Evolutionary conservation across 2,113 vertebrate genomes (phyloP).

Genomic region (Bostrychus sinensis): DNA sequence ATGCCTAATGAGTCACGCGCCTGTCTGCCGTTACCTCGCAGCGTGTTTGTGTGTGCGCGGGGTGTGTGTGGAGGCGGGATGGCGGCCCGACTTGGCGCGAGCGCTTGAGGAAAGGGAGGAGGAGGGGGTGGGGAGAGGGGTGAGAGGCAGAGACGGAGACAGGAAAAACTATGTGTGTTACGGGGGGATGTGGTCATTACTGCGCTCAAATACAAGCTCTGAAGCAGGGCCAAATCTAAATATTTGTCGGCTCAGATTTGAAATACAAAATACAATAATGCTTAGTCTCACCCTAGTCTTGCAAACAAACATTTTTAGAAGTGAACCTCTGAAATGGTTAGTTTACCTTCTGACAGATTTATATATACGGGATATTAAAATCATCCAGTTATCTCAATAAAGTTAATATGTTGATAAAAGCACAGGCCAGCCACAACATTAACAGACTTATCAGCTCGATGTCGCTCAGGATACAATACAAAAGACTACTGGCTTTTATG

Average conservation of each 20-base stretch:
- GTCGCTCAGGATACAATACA: conserved; percentile 11
- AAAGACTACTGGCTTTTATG: background rate
- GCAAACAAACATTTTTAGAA: conserved; percentile 42
- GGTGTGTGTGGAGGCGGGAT: conserved; percentile 64
- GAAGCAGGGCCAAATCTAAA: conserved; percentile 65
- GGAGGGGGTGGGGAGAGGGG: conserved; percentile 46
- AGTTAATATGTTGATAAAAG: conserved; percentile 13
- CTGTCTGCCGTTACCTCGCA: conserved; percentile 84
- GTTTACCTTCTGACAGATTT: background rate
- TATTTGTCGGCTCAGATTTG: conserved; percentile 42
- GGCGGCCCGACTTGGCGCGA: conserved; percentile 77
- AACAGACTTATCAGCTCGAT: conserved; percentile 24
- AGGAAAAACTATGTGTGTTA: conserved; percentile 24
- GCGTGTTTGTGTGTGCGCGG: conserved; percentile 65
- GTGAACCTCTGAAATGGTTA: conserved; percentile 24
- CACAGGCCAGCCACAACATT: background rate
- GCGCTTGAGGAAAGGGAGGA: conserved; percentile 51
- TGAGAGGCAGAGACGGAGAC: conserved; percentile 43
- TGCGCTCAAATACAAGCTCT: conserved; percentile 61
- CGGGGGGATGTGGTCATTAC: conserved; percentile 64
- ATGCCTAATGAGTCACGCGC: conserved; percentile 88
- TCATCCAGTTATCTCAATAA: conserved; percentile 31
- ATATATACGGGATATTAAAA: background rate
- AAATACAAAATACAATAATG: conserved; percentile 20
- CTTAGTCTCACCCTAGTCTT: conserved; percentile 26